Evolutionary conservation across 1,140 invertebrate genomes (phyloP), one percentile per base, ranked within the genome.

Genomic region (Mamestra configurata): DNA sequence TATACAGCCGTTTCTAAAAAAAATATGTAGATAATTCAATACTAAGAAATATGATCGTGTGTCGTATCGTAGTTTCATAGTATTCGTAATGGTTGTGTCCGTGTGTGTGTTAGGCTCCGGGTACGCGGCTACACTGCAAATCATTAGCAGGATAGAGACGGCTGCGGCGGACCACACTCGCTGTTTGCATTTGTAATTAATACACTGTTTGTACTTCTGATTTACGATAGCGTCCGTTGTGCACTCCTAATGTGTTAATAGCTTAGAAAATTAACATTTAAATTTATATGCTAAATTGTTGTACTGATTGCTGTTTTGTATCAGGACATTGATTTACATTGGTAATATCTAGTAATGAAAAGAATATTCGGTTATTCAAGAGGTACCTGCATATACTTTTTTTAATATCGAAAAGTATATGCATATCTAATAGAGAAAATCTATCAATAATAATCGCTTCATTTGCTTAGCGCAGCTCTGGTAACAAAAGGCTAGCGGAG

Each of bases 131-230:
- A 79, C 83, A 88, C 90, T 93, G 92, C 93, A 94, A 94, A 94
- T 94, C 93, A 93, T 94, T 94, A 94, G 93, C 89, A 90, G 89
- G 88, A 91, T 91, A 92, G 92, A 92, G 92, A 93, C 84, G 88
- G 89, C 86, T 89, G 92, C 88, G 92, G 92, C 86, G 81, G 87
- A 91, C 93, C 92, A 90, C 90, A 93, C 89, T 94, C 84, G 90
- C 91, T 94, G 93, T 94, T 93, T 93, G 93, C 92, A 94, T 94
- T 92, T 89, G 91, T 93, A 94, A 94, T 94, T 94, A 94, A 94
- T 94, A 93, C 91, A 94, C 87, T 94, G 93, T 93, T 94, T 94
- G 93, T 88, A 84, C 90, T 90, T 84, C 90, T 94, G 93, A 94
- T 93, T 94, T 94, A 94, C 93, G 93, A 92, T 89, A 90, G 81